A percentile compares a stretch with the other conserved stretches of the same genome.
Conservation (phyloP, 2,888 invertebrate genomes). For the Synergus japonicus region DNA sequence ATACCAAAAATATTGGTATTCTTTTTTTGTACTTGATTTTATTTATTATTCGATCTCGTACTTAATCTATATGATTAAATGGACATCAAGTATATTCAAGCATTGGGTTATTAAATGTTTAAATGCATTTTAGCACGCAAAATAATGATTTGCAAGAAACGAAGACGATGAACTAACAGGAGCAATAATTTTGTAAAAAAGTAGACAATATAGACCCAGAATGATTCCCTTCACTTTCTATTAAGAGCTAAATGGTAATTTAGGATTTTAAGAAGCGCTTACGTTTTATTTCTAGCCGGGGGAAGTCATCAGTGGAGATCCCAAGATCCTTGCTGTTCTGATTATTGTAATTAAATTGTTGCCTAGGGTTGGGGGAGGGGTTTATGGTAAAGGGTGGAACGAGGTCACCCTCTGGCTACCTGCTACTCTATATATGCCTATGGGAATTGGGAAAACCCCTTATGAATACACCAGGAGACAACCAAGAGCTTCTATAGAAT, state of each 20-base stretch:
- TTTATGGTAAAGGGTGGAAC: slow-evolving; percentile 48
- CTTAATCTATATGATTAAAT: slow-evolving; percentile 29
- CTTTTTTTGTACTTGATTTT: neutral
- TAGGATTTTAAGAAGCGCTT: slow-evolving; percentile 68
- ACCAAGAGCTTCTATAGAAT: neutral
- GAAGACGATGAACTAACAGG: slow-evolving; percentile 3
- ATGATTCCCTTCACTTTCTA: slow-evolving; percentile 28
- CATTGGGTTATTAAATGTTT: slow-evolving; percentile 12
- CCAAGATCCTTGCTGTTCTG: slow-evolving; percentile 68
- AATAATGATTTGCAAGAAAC: slow-evolving; percentile 32
- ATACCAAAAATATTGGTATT: neutral
- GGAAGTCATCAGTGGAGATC: slow-evolving; percentile 67
- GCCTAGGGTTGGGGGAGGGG: slow-evolving; percentile 52
- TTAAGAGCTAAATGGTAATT: slow-evolving; percentile 54
- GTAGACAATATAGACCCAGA: slow-evolving; percentile 7
- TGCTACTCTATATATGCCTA: slow-evolving; percentile 47
- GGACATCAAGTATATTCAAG: slow-evolving; percentile 1
- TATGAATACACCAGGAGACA: slow-evolving; percentile 6
- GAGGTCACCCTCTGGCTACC: slow-evolving; percentile 54
- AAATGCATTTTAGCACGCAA: slow-evolving; percentile 30
- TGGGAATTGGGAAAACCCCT: slow-evolving; percentile 51
- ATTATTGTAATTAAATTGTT: slow-evolving; percentile 76
- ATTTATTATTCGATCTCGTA: neutral
- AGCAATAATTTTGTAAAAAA: slow-evolving; percentile 32
- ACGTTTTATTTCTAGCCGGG: slow-evolving; percentile 63